Evolutionary conservation across 2,797 vertebrate species (phyloP), one percentile per base, ranked within the genome.

Genomic region (Vespertilio murinus): DNA sequence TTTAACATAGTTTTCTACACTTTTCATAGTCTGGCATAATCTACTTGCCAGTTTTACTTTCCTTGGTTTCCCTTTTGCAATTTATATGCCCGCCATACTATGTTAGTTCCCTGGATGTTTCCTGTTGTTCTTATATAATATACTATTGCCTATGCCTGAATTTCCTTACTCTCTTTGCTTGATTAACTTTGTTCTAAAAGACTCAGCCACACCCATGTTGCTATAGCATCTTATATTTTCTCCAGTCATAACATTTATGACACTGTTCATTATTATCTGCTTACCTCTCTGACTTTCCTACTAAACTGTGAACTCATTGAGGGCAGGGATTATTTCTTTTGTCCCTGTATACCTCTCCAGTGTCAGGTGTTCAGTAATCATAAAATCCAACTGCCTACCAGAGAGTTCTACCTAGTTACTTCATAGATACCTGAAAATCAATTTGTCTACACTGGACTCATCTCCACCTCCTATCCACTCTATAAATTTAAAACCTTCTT

Each of bases 151-250:
- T 91, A 38, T 91, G 74, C 79, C 70, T 88, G 80, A 91, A 78
- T 77, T 89, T 69, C 35, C 49, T 88, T 88, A 84, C 20, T 33
- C 20, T 88, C 59, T 91, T 83, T 70, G 33, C 47, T 77, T 91
- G 67, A 47, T 70, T 84, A 91, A 78, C 8, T 82, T 83, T 94
- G 35, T 94, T 88, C 42, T 47, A 81, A 73, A 87, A 94, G 92
- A 91, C 38, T 93, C 30, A 69, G 35, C 52, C 49, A 74, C 14
- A 87, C 25, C n/a, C 10, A 54, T 56, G 47, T 90, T 90, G 28
- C 59, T 69, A 79, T 84, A 70, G 38, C 20, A 40, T 22, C 17
- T 9, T 73, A 45, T 74, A 59, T 25, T 71, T 96, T 84, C 74
- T 56, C 73, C 64, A 70, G 25, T 64, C 64, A 74, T 88, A 90